Evolutionary conservation across 2,797 vertebrate species (phyloP).

Genomic region (Ctenopoma multispine): DNA sequence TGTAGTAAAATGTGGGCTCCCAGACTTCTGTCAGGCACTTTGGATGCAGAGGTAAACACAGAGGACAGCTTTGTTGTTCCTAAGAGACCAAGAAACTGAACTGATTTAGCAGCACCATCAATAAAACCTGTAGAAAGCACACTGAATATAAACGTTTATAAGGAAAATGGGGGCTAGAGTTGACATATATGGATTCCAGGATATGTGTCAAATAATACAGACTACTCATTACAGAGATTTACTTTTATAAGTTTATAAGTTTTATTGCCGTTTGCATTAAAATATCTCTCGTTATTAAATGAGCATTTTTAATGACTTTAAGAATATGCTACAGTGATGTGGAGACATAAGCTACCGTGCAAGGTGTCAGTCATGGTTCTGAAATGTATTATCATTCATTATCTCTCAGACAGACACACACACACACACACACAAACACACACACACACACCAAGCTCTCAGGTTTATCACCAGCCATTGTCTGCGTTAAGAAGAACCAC

Average conservation of each 20-base stretch:
- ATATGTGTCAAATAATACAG: background rate
- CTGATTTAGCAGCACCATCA: background rate
- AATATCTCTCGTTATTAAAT: background rate
- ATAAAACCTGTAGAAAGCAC: slow-evolving; percentile 4
- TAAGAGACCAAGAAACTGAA: slow-evolving; percentile 8
- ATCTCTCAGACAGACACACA: background rate
- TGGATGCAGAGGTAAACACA: slow-evolving; percentile 19
- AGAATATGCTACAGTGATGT: background rate
- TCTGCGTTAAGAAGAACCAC: slow-evolving; percentile 24
- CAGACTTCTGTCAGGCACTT: background rate
- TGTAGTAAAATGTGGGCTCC: slow-evolving; percentile 3
- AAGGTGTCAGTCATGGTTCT: too few relatives aligned
- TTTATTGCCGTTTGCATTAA: slow-evolving; percentile 1
- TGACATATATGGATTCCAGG: background rate
- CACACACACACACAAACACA: too few relatives aligned
- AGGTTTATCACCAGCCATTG: slow-evolving; percentile 48
- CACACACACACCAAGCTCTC: background rate
- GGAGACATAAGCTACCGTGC: background rate
- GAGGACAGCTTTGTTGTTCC: slow-evolving; percentile 38
- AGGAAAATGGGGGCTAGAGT: background rate
- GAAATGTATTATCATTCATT: too few relatives aligned
- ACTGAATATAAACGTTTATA: slow-evolving; percentile 4
- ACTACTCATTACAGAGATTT: background rate
- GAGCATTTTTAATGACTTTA: too few relatives aligned
- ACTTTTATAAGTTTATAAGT: background rate